Evolutionary conservation across 2,113 vertebrate species (phyloP).

Genomic region (Lipophrys pholis): DNA sequence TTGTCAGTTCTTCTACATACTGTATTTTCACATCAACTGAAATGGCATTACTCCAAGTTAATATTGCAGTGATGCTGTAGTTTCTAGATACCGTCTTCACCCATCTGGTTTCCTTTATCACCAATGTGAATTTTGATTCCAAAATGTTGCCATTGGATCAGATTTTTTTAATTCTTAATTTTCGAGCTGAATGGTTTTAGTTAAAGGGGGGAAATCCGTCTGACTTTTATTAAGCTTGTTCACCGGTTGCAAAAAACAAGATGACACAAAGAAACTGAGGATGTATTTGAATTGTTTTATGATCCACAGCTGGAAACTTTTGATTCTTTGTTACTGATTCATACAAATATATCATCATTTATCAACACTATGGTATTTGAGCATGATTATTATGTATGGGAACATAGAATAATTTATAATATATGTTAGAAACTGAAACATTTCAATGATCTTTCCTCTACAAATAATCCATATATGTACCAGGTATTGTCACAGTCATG

Average conservation of each 20-base stretch:
- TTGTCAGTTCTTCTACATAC: too few relatives aligned
- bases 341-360: too few relatives aligned
- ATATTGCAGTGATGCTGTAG: slow-evolving; percentile 43
- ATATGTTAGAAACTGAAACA: too few relatives aligned
- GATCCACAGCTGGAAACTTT: neutral
- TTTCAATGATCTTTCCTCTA: too few relatives aligned
- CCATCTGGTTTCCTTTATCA: slow-evolving; percentile 21
- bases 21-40: neutral
- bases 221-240: neutral
- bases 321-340: neutral
- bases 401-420: too few relatives aligned
- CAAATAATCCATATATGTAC: too few relatives aligned
- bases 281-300: neutral
- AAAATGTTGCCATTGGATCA: slow-evolving; percentile 1
- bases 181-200: neutral
- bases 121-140: slow-evolving; percentile 1
- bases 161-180: neutral
- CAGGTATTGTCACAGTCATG: too few relatives aligned
- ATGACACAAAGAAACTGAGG: neutral
- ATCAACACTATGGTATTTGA: neutral
- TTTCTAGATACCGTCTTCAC: slow-evolving; percentile 15
- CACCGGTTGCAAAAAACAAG: neutral
- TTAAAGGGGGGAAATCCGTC: neutral
- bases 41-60: slow-evolving; percentile 17
- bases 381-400: neutral